Evolutionary conservation across 2,797 vertebrate species (phyloP).

Genomic region (Pseudocheirus occidentalis): DNA sequence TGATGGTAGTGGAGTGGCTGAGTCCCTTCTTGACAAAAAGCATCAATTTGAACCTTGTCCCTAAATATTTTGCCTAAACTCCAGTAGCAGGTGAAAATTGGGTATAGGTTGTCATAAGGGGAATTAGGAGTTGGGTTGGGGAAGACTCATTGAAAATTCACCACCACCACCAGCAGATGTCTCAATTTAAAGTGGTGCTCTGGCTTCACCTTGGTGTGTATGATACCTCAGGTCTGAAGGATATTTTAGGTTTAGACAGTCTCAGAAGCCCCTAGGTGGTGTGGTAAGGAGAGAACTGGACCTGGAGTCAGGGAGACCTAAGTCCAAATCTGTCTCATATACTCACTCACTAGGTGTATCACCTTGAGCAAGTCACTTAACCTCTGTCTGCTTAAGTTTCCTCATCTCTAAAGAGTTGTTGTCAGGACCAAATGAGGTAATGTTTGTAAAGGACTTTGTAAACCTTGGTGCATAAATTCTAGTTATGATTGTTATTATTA

Average conservation of each 20-base stretch:
- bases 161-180: neutral
- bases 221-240: neutral
- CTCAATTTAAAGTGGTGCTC: neutral
- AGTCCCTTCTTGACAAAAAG: neutral
- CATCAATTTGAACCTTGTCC: neutral
- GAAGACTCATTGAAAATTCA: neutral
- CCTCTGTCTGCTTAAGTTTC: neutral
- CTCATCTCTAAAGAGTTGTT: neutral
- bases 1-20: neutral
- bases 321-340: neutral
- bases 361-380: slow-evolving; percentile 32
- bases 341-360: neutral
- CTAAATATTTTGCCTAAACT: neutral
- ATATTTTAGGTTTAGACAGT: neutral
- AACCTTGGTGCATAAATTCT: neutral
- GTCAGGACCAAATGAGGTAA: slow-evolving; percentile 11
- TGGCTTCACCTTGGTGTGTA: neutral
- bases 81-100: neutral
- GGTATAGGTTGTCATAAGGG: neutral
- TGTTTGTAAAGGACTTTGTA: neutral
- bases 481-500: neutral
- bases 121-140: neutral
- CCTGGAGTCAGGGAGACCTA: neutral
- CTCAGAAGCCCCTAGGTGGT: neutral
- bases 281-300: neutral